These are phyloP conservation scores for Monodelphis domestica DNA, from an alignment of 2,797 vertebrate species.

Conservation along the genomic window DNA sequence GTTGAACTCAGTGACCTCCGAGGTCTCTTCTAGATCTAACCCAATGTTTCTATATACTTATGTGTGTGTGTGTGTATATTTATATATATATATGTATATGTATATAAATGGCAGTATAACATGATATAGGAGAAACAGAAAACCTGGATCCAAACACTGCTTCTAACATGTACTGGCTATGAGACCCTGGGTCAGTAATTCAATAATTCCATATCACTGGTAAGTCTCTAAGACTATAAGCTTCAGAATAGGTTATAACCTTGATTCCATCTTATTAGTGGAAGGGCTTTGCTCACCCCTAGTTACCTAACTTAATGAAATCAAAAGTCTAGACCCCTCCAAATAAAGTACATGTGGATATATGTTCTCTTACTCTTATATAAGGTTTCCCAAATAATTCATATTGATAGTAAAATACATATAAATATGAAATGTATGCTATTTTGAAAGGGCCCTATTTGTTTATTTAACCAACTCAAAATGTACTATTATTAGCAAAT, in stretches of 20 bases:
- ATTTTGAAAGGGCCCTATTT: too few species aligned
- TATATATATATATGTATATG: not conserved
- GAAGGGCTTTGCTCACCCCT: too few species aligned
- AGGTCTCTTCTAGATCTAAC: not conserved
- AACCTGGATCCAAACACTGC: not conserved
- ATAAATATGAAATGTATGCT: too few species aligned
- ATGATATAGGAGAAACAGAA: not conserved
- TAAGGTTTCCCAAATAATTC: too few species aligned
- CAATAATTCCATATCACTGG: not conserved
- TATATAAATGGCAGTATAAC: not conserved
- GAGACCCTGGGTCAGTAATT: not conserved
- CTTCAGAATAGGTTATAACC: not conserved
- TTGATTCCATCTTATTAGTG: not conserved
- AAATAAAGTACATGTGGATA: too few species aligned
- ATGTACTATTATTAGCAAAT: too few species aligned
- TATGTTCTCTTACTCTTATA: too few species aligned
- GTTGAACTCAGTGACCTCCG: not conserved
- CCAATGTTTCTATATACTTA: not conserved
- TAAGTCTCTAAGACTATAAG: not conserved
- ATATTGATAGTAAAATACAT: too few species aligned
- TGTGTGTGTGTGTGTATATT: not conserved
- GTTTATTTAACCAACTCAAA: too few species aligned
- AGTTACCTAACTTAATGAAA: too few species aligned
- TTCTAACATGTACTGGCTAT: not conserved
- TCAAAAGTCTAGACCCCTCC: too few species aligned